Evolutionary conservation across 2,888 invertebrate genomes (phyloP).

Genomic region (Cecidostiba fungosa): DNA sequence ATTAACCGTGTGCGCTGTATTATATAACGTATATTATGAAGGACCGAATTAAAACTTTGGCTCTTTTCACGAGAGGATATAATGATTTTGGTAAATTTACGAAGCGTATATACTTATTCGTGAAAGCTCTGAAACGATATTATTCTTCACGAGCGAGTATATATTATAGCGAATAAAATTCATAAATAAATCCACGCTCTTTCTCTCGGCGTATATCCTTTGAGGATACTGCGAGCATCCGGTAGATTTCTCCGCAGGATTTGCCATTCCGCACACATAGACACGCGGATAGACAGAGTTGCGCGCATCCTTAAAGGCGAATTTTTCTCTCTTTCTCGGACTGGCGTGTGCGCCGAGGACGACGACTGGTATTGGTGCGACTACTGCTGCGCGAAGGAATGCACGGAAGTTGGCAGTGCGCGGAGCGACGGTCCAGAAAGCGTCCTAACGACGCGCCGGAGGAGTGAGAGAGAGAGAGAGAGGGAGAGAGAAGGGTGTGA

Average conservation of each 20-base stretch:
- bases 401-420: slow-evolving; percentile 27
- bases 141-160: neutral
- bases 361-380: neutral
- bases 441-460: slow-evolving; percentile 75
- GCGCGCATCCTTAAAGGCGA: slow-evolving; percentile 65
- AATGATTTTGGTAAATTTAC: slow-evolving; percentile 17
- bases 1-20: slow-evolving; percentile 16
- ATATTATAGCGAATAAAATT: slow-evolving; percentile 27
- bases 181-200: slow-evolving; percentile 31
- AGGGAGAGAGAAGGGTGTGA: slow-evolving; percentile 62
- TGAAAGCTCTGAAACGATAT: neutral
- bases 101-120: too few relatives aligned
- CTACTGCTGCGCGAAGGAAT: slow-evolving; percentile 42
- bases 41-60: slow-evolving; percentile 25
- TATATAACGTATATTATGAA: slow-evolving; percentile 28
- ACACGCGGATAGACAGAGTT: slow-evolving; percentile 55
- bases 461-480: slow-evolving; percentile 58
- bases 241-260: neutral
- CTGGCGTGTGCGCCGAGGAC: neutral
- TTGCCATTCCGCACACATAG: slow-evolving; percentile 30
- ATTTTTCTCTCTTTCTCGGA: slow-evolving; percentile 62
- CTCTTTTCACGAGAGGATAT: neutral
- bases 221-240: neutral
- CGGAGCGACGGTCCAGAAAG: slow-evolving; percentile 67
- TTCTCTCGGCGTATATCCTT: neutral